Base-by-base conservation (phyloP, 2,797 vertebrate genomes). In the Clarias fuscus region DNA sequence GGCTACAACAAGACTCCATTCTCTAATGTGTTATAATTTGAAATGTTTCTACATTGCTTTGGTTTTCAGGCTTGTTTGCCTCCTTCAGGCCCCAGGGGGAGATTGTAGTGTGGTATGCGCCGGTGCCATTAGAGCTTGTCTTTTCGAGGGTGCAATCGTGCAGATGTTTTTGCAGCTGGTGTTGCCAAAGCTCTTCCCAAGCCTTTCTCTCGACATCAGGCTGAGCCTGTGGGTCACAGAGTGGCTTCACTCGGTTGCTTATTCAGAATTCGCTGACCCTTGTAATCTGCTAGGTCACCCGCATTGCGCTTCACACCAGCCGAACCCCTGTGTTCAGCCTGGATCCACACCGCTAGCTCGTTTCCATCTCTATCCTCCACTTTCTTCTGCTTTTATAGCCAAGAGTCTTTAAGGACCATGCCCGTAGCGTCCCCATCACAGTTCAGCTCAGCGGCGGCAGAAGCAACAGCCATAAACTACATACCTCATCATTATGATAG, bases 401-500 rank as follows among this genome's bases (percentile, higher is more conserved):
- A 43, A 4, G 56, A 70, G 53, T 85, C 73, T 88, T 83, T 77
- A 73, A 82, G 78, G 40, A 61, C 11, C 76, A 92, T 90, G 88
- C 91, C 93, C 92, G 81, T 89, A 88, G 91, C 87, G 90, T 91
- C 89, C 71, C 89, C 91, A 92, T 93, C 90, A 88, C 89, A 93
- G 89, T 91, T 92, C 92, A 92, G 92, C 92, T 93, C 91, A 93
- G 90, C 90, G 85, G 89, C 90, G 89, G 91, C 90, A 86, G 48
- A 53, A 53, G 90, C 90, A 89, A 91, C 91, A 72, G 89, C 93
- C 91, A 90, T 96, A 93, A 95, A 95, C 94, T 92, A 93, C 90
- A 70, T 89, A 89, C 91, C 91, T 93, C 90, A 91, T 90, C 89
- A 93, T 95, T 95, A 95, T 93, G 93, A 93, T 92, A 83, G 93